phyloP scores from a whole-genome alignment of 2,113 vertebrate genomes.

The Sorex araneus region DNA sequence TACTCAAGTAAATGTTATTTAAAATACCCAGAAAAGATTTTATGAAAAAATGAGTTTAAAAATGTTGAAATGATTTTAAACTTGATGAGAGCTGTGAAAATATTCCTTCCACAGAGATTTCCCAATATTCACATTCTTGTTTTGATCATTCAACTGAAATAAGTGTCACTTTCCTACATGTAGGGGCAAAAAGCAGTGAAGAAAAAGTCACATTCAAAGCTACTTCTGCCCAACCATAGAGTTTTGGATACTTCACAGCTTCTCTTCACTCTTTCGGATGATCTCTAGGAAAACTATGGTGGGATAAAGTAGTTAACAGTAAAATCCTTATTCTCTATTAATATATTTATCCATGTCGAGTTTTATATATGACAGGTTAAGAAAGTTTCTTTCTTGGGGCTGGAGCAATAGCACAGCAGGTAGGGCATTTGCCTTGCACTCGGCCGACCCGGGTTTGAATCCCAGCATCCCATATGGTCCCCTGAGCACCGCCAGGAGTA shows the following conservation, averaged over 20 bases:
- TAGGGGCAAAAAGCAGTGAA: neutral
- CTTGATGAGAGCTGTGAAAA: constrained; percentile 33
- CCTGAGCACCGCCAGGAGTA: too few relatives aligned
- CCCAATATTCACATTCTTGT: constrained; percentile 52
- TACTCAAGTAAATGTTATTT: constrained; percentile 45
- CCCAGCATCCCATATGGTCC: too few relatives aligned
- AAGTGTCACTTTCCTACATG: constrained; percentile 33
- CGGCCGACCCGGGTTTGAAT: too few relatives aligned
- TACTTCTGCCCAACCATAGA: neutral
- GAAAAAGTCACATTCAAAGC: neutral
- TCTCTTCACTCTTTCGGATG: neutral
- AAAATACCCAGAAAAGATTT: constrained; percentile 48
- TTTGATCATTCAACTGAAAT: constrained; percentile 45
- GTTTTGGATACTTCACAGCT: fast-evolving
- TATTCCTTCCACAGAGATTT: constrained; percentile 35
- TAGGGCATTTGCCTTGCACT: too few relatives aligned
- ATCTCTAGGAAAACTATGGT: neutral
- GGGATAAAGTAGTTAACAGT: neutral
- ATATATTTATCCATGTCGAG: neutral
- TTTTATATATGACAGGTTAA: neutral
- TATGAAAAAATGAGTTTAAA: constrained; percentile 36
- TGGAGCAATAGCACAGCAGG: too few relatives aligned
- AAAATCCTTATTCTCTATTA: neutral
- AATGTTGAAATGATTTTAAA: constrained; percentile 56
- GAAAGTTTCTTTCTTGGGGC: neutral